phyloP scores from a whole-genome alignment of 2,888 invertebrate genomes.

The Cataglyphis rosenhaueri region DNA sequence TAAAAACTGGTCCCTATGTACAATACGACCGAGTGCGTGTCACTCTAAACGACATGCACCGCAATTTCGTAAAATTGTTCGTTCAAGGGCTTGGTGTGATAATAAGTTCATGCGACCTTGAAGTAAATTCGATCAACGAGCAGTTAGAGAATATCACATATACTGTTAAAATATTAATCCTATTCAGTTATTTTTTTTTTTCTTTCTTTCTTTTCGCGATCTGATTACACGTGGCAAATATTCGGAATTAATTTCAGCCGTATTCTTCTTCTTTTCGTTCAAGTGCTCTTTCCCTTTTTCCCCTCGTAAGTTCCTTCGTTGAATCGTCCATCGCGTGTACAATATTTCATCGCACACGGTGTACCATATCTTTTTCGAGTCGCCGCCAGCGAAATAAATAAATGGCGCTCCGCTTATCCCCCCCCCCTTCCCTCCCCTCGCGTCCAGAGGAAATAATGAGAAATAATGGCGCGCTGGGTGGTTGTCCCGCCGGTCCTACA shows the following conservation, averaged over 20 bases:
- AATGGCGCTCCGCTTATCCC: constrained; percentile 52
- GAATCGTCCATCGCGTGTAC: constrained; percentile 37
- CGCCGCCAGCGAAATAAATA: constrained; percentile 51
- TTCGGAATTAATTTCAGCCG: constrained; percentile 4
- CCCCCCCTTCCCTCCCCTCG: not conserved
- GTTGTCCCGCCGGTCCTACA: constrained; percentile 52
- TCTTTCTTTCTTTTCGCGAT: not conserved
- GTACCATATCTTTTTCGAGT: constrained; percentile 51
- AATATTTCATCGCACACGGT: constrained; percentile 43
- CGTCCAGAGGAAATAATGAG: constrained; percentile 53
- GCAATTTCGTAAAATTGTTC: constrained; percentile 49
- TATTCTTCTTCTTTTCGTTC: not conserved
- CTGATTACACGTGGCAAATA: not conserved
- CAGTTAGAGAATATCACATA: not conserved
- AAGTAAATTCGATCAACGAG: not conserved
- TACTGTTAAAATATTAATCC: constrained; percentile 10
- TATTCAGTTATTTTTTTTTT: not conserved
- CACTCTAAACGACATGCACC: constrained; percentile 25
- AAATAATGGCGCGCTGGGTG: constrained; percentile 50
- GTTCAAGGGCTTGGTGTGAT: constrained; percentile 1
- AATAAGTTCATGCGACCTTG: not conserved
- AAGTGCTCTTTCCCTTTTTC: not conserved
- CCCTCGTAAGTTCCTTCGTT: not conserved
- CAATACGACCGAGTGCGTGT: constrained; percentile 9
- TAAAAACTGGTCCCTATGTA: constrained; percentile 25